Conservation (phyloP, 2,797 vertebrate species). For the Sebastes iracundus region DNA sequence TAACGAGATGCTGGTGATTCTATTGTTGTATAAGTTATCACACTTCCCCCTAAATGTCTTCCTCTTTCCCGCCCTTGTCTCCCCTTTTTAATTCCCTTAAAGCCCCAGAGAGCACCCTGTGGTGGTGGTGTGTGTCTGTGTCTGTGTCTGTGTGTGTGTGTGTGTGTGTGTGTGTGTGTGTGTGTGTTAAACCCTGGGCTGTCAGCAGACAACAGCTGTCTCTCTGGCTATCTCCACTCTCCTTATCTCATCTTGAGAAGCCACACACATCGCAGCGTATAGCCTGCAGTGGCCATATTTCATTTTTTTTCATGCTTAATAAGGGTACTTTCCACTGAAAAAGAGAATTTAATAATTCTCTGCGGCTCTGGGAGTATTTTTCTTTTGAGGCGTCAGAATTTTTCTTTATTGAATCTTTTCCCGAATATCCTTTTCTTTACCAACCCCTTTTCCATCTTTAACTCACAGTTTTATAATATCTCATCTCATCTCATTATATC, state of each 20-base stretch:
- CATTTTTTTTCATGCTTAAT: constrained; percentile 26
- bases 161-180: constrained; percentile 27
- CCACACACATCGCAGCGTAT: constrained; percentile 66
- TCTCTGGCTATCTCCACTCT: constrained; percentile 61
- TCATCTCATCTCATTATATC: not conserved
- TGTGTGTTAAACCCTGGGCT: constrained; percentile 52
- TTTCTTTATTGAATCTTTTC: constrained; percentile 14
- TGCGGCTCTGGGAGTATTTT: constrained; percentile 20
- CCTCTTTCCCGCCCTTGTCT: constrained; percentile 2
- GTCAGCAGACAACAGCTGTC: constrained; percentile 81
- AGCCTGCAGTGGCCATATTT: constrained; percentile 38
- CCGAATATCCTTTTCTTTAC: not conserved
- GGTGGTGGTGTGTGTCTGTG: constrained; percentile 20
- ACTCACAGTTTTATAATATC: not conserved
- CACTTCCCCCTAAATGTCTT: constrained; percentile 31
- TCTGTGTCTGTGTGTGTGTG: constrained; percentile 13
- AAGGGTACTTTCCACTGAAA: constrained; percentile 35
- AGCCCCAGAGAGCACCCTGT: constrained; percentile 46
- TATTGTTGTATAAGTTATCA: constrained; percentile 14
- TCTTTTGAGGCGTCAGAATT: constrained; percentile 17
- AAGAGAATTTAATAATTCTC: constrained; percentile 39
- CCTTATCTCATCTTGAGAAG: constrained; percentile 64
- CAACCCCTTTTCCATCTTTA: not conserved
- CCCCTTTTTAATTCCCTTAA: constrained; percentile 53
- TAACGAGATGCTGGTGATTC: not conserved